Evolutionary conservation across 2,797 vertebrate genomes (phyloP), one percentile per base, ranked within the genome.

Genomic region (Odontamblyopus rebecca): DNA sequence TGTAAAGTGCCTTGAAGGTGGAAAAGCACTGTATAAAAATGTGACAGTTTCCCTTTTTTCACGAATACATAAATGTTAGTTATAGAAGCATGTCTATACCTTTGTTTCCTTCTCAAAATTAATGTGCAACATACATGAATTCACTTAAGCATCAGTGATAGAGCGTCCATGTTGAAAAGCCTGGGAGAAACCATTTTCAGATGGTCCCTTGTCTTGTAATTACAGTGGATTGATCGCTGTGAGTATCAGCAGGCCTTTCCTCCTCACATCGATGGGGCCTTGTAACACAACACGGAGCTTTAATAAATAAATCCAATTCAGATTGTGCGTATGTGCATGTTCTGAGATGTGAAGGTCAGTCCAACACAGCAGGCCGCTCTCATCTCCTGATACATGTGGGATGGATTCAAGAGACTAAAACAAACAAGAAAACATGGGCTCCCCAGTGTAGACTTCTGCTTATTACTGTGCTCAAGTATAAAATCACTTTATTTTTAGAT

Each of bases 231-330:
- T 72, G 85, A 89, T 85, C 78, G 67, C 74, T n/a, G 65, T 80
- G 82, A 77, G 77, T 79, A 66, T 73, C 70, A 18, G 79, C 71
- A 56, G 62, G 73, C 81, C 60, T 60, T 5, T 76, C 60, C n/a
- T 83, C 76, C 73, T 80, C 30, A 6, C 32, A 18, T 80, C 78
- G 62, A 72, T 41, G 38, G 51, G 64, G 64, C 19, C 23, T 56
- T n/a, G n/a, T 54, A 72, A 69, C 48, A 65, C 77, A 75, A 82
- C 71, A 70, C 70, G 65, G 44, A 78, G 61, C 72, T 67, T 81
- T 71, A 84, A 83, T 82, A 80, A 76, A 76, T 78, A 67, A 89
- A 88, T 86, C 78, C 66, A 75, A 86, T 84, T 79, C 81, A 51
- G 72, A 66, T 75, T 74, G 53, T 15, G 65, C 71, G 41, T 79